A percentile compares a stretch with the other conserved stretches of the same genome.
Conservation (phyloP, 2,888 invertebrate genomes). For the Leistus spinibarbis region DNA sequence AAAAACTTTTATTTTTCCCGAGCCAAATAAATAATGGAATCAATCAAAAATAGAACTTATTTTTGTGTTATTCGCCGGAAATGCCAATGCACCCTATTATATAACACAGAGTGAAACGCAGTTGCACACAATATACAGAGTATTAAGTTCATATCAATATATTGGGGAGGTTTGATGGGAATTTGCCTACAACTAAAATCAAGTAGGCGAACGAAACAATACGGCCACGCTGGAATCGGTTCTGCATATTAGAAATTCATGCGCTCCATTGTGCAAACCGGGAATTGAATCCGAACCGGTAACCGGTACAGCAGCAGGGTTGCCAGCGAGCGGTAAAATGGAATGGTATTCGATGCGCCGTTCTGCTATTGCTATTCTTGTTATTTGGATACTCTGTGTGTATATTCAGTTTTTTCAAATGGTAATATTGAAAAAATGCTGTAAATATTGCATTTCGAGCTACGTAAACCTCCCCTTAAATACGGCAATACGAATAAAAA, state of each 20-base stretch:
- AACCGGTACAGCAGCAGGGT: neutral
- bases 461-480: neutral
- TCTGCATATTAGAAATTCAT: conserved; percentile 37
- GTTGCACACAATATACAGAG: neutral
- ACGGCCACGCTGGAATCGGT: conserved; percentile 12
- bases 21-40: neutral
- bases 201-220: conserved; percentile 27
- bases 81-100: neutral
- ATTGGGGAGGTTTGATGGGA: neutral
- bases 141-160: conserved; percentile 22
- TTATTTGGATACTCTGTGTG: neutral
- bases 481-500: too few relatives aligned
- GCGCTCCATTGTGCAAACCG: conserved; percentile 32
- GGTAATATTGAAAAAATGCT: neutral
- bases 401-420: neutral
- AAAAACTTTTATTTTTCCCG: neutral
- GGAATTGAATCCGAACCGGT: neutral
- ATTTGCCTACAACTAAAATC: neutral
- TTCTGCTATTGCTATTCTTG: neutral
- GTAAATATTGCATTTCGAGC: neutral
- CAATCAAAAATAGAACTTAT: neutral
- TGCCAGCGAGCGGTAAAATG: neutral
- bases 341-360: neutral
- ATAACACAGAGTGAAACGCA: neutral
- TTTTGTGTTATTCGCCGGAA: neutral